Base-by-base conservation (phyloP, 2,888 invertebrate genomes). In the Temnothorax rugatulus region DNA sequence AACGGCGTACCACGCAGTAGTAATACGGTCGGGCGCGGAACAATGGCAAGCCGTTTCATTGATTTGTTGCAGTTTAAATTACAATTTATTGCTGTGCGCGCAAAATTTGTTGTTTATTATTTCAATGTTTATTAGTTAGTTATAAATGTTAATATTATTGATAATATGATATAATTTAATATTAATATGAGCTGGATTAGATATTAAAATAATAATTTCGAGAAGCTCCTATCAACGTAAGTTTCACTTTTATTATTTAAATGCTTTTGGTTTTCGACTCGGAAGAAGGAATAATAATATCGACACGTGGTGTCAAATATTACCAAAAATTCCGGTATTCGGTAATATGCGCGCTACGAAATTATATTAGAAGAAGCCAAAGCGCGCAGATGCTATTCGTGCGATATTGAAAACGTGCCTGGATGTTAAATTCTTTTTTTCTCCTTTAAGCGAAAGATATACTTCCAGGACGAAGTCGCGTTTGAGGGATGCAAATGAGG, bases 1-100 rank as follows among this genome's bases (percentile, higher is more conserved):
- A 34, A 63, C 59, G 66, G 50, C 52, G 15, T 44, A 13, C 25
- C 52, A 5, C 7, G 15, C 69, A 88, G 84, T 86, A 82, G 86
- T 77, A 71, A 54, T 18, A 77, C n/a, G 57, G 47, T 5, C 66
- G 44, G 64, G n/a, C 50, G 69, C 9, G 25, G 9, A 44, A 69
- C 85, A 75, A 69, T 38, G 44, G 61, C 21, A 54, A 71, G 44
- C 68, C 18, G 34, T 50, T 73, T 38, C 57, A 61, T 47, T 25
- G 59, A 71, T 59, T 50, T 52, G n/a, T 71, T 59, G 21, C 38
- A 57, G n/a, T 71, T 79, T 50, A 79, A 66, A 68, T 66, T 18
- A 52, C 52, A 66, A 77, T 77, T 64, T 75, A 38, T 13, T 66
- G 1, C 11, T 11, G 8, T 4, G 18, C n/a, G 9, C n/a, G 9